Conservation (phyloP, 2,113 vertebrate genomes). For the Coreoperca whiteheadi region DNA sequence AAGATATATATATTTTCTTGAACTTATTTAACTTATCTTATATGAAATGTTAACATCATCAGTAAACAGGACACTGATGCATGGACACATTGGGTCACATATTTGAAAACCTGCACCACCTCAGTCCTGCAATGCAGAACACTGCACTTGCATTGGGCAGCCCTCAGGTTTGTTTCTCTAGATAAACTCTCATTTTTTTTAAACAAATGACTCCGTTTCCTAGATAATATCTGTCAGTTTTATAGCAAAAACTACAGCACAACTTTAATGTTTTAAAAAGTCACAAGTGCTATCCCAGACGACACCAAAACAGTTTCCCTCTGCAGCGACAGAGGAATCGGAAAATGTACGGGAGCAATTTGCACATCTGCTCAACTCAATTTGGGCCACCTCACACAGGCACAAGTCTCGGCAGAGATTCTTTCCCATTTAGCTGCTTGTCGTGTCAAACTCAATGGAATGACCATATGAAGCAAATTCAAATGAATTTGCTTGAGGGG, state of each 20-base stretch:
- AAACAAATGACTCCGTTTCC: not conserved
- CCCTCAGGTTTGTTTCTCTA: not conserved
- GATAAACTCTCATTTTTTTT: not conserved
- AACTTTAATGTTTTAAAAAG: constrained; percentile 24
- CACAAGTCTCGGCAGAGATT: constrained; percentile 23
- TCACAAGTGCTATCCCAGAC: constrained; percentile 24
- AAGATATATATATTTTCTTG: not conserved
- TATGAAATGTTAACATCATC: not conserved
- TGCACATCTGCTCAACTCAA: constrained; percentile 47
- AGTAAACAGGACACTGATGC: not conserved
- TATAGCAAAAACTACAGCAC: not conserved
- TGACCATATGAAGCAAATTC: constrained; percentile 51
- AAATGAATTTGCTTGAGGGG: constrained; percentile 42
- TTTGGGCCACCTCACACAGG: constrained; percentile 11
- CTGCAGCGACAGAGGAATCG: not conserved
- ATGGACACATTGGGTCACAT: too few relatives aligned
- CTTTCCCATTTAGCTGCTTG: constrained; percentile 45
- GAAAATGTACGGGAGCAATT: constrained; percentile 48
- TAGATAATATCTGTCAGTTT: not conserved
- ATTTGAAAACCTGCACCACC: not conserved
- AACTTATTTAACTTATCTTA: not conserved
- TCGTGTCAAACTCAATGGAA: constrained; percentile 43
- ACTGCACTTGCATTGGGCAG: not conserved
- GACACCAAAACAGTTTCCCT: constrained; percentile 7
- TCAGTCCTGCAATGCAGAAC: not conserved